These are phyloP conservation scores for Petroica traversi DNA, from an alignment of 2,113 vertebrate genomes.

Conservation along the genomic window DNA sequence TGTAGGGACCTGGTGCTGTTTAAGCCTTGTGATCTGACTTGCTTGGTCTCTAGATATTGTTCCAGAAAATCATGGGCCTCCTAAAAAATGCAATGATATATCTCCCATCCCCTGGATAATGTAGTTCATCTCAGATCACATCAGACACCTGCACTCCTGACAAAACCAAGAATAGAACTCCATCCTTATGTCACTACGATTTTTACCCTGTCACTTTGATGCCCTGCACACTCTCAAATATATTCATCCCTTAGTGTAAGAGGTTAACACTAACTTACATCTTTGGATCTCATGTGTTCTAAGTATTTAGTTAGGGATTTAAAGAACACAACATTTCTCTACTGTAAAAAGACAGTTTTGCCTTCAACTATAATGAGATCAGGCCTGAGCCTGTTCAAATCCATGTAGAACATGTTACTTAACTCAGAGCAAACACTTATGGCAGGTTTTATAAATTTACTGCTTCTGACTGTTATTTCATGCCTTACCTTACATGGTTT, in stretches of 20 bases:
- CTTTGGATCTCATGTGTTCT: not conserved
- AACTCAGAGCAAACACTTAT: not conserved
- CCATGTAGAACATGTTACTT: not conserved
- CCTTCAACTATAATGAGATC: not conserved
- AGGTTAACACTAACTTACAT: not conserved
- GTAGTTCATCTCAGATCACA: not conserved
- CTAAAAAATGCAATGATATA: not conserved
- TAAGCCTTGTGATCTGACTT: not conserved
- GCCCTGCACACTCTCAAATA: not conserved
- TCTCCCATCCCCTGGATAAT: not conserved
- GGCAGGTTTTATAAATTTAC: not conserved
- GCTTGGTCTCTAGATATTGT: not conserved
- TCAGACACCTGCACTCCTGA: not conserved
- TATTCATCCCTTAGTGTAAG: not conserved
- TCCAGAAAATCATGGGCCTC: not conserved
- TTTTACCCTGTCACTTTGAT: not conserved
- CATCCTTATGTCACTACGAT: not conserved
- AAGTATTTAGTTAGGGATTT: not conserved
- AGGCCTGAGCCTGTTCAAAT: not conserved
- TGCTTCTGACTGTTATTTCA: not conserved
- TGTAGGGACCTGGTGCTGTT: not conserved
- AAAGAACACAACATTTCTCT: not conserved
- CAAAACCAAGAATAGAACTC: not conserved
- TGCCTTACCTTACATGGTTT: not conserved
- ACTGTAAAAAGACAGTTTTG: not conserved